Percentiles rank a stretch among this genome's conserved stretches.
Evolutionary conservation across 1,140 invertebrate species (phyloP).

Genomic region (Coelopa frigida): DNA sequence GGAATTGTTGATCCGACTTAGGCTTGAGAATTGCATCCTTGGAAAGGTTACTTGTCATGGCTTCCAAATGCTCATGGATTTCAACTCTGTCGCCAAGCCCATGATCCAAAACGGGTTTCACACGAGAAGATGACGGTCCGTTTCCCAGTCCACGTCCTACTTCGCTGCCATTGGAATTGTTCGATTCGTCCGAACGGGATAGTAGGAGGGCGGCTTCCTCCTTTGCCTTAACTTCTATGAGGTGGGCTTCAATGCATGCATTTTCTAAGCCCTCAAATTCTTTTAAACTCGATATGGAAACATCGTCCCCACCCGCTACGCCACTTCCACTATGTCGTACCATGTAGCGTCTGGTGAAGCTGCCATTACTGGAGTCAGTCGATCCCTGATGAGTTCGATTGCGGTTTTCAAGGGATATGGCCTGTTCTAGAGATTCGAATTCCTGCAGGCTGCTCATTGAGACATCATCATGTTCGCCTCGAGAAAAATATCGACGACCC

Average conservation of each 20-base stretch:
- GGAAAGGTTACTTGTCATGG: constrained; percentile 56
- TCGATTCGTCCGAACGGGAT: constrained; percentile 51
- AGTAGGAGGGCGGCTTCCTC: constrained; percentile 78
- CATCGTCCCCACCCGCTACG: constrained; percentile 71
- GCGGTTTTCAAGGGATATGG: constrained; percentile 60
- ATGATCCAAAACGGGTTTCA: constrained; percentile 39
- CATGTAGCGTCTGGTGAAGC: constrained; percentile 58
- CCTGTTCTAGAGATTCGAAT: constrained; percentile 83
- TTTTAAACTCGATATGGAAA: constrained; percentile 84
- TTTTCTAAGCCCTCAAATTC: constrained; percentile 91
- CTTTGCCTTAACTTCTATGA: constrained; percentile 73
- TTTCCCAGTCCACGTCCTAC: too few species aligned
- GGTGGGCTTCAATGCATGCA: constrained; percentile 74
- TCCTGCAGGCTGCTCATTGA: constrained; percentile 89
- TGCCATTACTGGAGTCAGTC: constrained; percentile 72
- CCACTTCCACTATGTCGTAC: constrained; percentile 50
- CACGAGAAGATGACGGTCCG: constrained; percentile 26
- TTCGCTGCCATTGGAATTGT: constrained; percentile 49
- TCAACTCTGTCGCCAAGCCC: constrained; percentile 56
- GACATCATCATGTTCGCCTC: constrained; percentile 83
- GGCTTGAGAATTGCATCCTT: constrained; percentile 51
- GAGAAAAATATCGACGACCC: constrained; percentile 68
- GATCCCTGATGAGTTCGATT: constrained; percentile 58
- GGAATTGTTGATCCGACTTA: constrained; percentile 45
- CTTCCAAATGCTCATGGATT: constrained; percentile 48